These are phyloP conservation scores for Mormyrops attenuatus DNA, from an alignment of 2,797 vertebrate species.

Conservation along the genomic window DNA sequence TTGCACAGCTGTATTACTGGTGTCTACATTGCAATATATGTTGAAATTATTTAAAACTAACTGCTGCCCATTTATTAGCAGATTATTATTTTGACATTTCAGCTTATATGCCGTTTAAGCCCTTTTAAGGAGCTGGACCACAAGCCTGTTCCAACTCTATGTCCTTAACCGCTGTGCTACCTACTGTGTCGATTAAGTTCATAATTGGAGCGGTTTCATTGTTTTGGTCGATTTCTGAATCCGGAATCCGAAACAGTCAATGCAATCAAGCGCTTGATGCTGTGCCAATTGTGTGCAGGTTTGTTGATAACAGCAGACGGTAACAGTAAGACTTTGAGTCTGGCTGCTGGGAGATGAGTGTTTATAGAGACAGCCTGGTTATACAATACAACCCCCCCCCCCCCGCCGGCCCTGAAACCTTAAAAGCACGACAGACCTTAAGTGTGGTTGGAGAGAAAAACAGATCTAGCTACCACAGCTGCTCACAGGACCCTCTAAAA, in stretches of 20 bases:
- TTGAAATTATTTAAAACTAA: neutral
- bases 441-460: neutral
- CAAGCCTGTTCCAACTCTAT: neutral
- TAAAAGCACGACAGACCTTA: neutral
- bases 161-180: neutral
- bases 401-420: neutral
- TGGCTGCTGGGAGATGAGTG: constrained; percentile 13
- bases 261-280: neutral
- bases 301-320: constrained; percentile 2
- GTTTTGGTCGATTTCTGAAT: neutral
- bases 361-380: constrained; percentile 18
- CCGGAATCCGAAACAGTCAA: neutral
- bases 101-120: neutral
- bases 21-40: neutral
- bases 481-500: neutral
- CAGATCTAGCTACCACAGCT: neutral
- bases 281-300: neutral
- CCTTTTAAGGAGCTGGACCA: neutral
- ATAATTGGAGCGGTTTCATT: neutral
- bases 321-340: neutral
- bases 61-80: neutral
- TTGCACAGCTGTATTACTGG: neutral
- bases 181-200: neutral
- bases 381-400: neutral
- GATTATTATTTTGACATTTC: neutral